A percentile compares a stretch with the other conserved stretches of the same genome.
These are phyloP conservation scores for Catharus fuscescens DNA, from an alignment of 2,113 vertebrate genomes.

Conservation along the genomic window DNA sequence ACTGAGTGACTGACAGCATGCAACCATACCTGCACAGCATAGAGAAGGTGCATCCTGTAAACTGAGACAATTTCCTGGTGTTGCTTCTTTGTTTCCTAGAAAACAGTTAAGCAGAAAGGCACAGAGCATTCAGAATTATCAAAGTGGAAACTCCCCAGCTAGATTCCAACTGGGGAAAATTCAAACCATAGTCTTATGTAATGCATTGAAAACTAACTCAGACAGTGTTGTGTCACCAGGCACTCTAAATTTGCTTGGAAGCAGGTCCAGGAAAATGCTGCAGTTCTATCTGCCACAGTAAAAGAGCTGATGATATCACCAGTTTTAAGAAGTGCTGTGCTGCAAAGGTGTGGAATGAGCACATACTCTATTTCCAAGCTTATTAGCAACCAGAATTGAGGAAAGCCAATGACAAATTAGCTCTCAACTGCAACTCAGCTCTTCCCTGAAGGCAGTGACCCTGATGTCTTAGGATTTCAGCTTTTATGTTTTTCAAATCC, in stretches of 20 bases:
- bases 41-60: conserved; percentile 97
- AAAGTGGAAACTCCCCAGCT: background rate
- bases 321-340: background rate
- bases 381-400: background rate
- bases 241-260: background rate
- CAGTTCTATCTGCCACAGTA: background rate
- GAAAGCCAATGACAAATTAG: background rate
- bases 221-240: background rate
- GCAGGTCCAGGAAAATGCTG: background rate
- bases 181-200: background rate
- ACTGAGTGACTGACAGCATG: background rate
- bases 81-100: conserved; percentile 93
- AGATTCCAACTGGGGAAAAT: background rate
- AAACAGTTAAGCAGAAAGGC: conserved; percentile 14
- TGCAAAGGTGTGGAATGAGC: background rate
- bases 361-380: background rate
- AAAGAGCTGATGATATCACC: background rate
- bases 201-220: background rate
- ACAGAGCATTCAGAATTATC: background rate
- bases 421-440: background rate
- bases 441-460: background rate
- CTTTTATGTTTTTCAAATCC: background rate
- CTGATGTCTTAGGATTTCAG: background rate
- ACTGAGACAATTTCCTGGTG: conserved; percentile 94
- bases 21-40: conserved; percentile 92